Conservation (phyloP, 92 coral and sea anemone genomes). For the Heliopora coerulea region DNA sequence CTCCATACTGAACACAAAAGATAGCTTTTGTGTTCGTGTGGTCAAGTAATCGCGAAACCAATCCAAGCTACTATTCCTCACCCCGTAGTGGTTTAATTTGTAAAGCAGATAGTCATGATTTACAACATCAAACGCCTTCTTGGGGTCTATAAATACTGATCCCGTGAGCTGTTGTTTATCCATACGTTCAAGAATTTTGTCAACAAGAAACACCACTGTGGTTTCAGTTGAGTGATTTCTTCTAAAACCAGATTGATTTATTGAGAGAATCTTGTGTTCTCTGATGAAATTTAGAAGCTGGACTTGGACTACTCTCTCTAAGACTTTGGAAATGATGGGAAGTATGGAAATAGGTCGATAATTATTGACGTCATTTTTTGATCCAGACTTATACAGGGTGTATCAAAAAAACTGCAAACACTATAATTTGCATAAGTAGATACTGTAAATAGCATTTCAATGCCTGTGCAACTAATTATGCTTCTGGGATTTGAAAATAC, state of each 20-base stretch:
- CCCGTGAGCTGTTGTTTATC: slow-evolving; percentile 41
- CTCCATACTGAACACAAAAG: too few species aligned
- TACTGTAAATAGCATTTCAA: too few species aligned
- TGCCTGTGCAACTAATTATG: too few species aligned
- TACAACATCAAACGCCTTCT: slow-evolving; percentile 54
- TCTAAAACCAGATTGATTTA: slow-evolving; percentile 51
- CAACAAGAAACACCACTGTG: slow-evolving; percentile 42
- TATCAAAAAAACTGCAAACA: too few species aligned
- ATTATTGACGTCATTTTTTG: slow-evolving; percentile 31
- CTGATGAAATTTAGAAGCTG: slow-evolving; percentile 43
- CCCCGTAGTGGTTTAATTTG: slow-evolving; percentile 56
- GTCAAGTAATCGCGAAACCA: slow-evolving; percentile 54
- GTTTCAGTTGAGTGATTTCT: slow-evolving; percentile 63
- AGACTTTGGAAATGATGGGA: slow-evolving; percentile 49
- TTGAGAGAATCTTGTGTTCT: slow-evolving; percentile 38
- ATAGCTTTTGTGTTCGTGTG: slow-evolving; percentile 44
- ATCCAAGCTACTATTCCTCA: slow-evolving; percentile 29
- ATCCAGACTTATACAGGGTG: slow-evolving; percentile 34
- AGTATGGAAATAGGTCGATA: slow-evolving; percentile 45
- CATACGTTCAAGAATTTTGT: slow-evolving; percentile 37
- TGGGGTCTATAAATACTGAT: slow-evolving; percentile 48
- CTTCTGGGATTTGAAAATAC: too few species aligned
- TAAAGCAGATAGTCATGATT: slow-evolving; percentile 39
- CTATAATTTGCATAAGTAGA: too few species aligned
- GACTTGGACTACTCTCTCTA: slow-evolving; percentile 50